Conservation (phyloP, 2,888 invertebrate species). For the Cacoxenus indagator region DNA sequence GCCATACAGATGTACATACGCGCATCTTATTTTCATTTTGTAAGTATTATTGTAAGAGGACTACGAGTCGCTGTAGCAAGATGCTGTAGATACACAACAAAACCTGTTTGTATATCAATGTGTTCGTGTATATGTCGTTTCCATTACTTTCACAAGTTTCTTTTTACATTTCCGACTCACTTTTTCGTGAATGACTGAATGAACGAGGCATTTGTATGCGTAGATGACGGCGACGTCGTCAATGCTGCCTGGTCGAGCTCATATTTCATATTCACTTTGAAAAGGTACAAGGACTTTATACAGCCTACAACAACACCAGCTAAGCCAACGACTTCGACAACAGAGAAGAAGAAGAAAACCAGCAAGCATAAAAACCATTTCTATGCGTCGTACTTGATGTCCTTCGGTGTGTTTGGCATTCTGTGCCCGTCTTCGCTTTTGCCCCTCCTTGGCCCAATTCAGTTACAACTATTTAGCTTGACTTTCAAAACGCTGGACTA, state of each 20-base stretch:
- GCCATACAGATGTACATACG: not conserved
- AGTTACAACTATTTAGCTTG: not conserved
- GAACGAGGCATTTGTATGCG: not conserved
- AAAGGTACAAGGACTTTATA: slow-evolving; percentile 13
- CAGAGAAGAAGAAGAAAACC: not conserved
- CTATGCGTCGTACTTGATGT: not conserved
- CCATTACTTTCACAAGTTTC: too few species aligned
- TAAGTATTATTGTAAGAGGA: not conserved
- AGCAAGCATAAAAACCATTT: not conserved
- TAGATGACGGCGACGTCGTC: not conserved
- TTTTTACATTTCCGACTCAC: too few species aligned
- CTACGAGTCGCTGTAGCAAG: too few species aligned
- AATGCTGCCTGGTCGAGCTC: slow-evolving; percentile 6
- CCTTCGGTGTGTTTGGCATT: slow-evolving; percentile 11
- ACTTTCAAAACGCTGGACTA: slow-evolving; percentile 4
- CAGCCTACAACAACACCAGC: not conserved
- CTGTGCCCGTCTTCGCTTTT: not conserved
- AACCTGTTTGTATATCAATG: too few species aligned
- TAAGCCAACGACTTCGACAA: not conserved
- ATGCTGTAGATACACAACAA: too few species aligned
- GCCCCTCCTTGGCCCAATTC: not conserved
- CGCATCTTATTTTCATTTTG: slow-evolving; percentile 23
- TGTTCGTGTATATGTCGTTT: too few species aligned
- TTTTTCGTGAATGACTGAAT: too few species aligned
- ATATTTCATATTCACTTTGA: slow-evolving; percentile 18